Evolutionary conservation across 2,113 vertebrate genomes (phyloP), one percentile per base, ranked within the genome.

Genomic region (Zosterops hypoxanthus): DNA sequence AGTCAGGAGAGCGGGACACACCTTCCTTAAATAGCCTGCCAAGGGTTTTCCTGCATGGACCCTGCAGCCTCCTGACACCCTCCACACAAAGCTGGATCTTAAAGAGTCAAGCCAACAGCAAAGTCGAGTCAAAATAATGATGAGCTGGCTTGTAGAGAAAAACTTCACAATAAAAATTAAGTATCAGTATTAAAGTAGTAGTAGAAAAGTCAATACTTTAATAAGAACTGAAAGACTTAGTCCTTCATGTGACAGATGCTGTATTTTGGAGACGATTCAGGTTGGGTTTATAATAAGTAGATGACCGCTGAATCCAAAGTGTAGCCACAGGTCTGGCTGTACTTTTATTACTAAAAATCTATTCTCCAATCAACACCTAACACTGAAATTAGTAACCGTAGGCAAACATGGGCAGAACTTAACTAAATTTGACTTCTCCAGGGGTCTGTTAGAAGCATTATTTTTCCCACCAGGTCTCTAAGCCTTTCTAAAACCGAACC

Each of bases 351-450:
- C 26, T 41, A 89, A 88, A 96, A 97, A 64, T 46, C 42, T 34
- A 1, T 29, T 79, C 52, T 55, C 41, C 25, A 93, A 41, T 14
- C 81, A 65, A 81, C 70, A 81, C 0, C 7, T 42, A 88, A 59
- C 65, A 79, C 68, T 72, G 75, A 92, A 94, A 86, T 65, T 5
- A 76, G 75, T 76, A 76, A 86, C 93, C 80, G 66, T 1, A 89
- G 81, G 86, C 83, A 94, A 95, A 90, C 70, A 11, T 18, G 87
- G 68, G 84, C 5, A 89, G 76, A 94, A 91, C 52, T 69, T 94
- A 78, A 95, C 88, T 90, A 80, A 75, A 97, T 88, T 53, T 91
- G 59, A 97, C 79, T 94, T 87, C 93, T 95, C 77, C 22, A 63
- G 39, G 47, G 90, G 24, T 64, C 90, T 92, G 66, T 66, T 78